Conservation (phyloP, 2,113 vertebrate genomes). For the Malurus cyaneus region DNA sequence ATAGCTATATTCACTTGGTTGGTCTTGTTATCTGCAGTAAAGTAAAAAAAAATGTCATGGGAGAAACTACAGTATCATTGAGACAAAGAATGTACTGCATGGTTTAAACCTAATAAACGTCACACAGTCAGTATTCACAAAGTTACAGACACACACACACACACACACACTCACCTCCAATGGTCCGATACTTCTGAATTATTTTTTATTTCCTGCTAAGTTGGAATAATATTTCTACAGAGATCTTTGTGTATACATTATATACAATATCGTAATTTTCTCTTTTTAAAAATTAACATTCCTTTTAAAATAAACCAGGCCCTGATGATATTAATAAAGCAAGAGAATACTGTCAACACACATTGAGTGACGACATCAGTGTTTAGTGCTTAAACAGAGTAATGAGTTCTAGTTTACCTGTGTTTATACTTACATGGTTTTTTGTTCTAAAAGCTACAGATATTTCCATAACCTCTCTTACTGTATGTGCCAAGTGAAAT, state of each 20-base stretch:
- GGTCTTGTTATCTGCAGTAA: constrained; percentile 78
- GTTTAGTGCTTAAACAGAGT: constrained; percentile 78
- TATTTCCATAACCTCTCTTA: constrained; percentile 72
- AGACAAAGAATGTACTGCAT: constrained; percentile 80
- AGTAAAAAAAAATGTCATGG: constrained; percentile 71
- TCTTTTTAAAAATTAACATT: constrained; percentile 77
- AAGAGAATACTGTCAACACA: constrained; percentile 79
- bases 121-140: constrained; percentile 81
- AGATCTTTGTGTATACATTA: constrained; percentile 87
- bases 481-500: constrained; percentile 59
- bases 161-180: constrained; percentile 80
- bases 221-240: constrained; percentile 89
- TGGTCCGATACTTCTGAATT: constrained; percentile 75
- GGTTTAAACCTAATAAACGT: constrained; percentile 82
- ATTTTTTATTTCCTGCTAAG: constrained; percentile 76
- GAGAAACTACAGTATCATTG: constrained; percentile 77
- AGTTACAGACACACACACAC: constrained; percentile 76
- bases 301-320: constrained; percentile 77
- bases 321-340: constrained; percentile 77
- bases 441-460: constrained; percentile 73
- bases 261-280: constrained; percentile 83
- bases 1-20: constrained; percentile 80
- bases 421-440: constrained; percentile 69
- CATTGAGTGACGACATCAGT: constrained; percentile 74
- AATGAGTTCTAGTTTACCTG: constrained; percentile 73